These are phyloP conservation scores for Falco cherrug DNA, from an alignment of 2,797 vertebrate species.

Conservation along the genomic window DNA sequence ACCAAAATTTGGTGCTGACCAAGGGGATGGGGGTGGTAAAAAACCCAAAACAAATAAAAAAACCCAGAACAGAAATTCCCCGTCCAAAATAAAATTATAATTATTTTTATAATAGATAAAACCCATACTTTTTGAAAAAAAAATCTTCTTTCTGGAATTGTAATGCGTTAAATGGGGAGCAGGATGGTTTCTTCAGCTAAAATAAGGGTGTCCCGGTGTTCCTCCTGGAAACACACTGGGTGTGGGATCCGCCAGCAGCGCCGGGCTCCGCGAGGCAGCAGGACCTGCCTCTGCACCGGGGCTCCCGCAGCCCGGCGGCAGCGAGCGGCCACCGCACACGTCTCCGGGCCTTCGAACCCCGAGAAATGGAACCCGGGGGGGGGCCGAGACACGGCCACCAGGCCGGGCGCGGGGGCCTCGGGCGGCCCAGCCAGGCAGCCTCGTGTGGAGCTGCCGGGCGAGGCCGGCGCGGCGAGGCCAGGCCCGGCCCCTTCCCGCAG, in stretches of 20 bases:
- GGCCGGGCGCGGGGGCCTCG: no score
- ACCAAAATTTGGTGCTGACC: not conserved
- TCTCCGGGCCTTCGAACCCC: not conserved
- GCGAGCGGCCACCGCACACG: rapidly evolving
- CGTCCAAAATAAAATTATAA: not conserved
- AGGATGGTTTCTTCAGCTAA: not conserved
- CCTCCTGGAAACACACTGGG: not conserved
- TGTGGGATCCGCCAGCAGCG: not conserved
- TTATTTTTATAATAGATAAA: not conserved
- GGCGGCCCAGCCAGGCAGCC: not conserved
- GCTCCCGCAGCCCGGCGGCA: not conserved
- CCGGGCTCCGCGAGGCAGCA: no score
- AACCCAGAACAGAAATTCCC: not conserved
- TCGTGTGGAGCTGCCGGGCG: not conserved
- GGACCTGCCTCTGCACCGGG: not conserved
- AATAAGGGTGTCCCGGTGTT: not conserved
- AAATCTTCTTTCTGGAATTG: not conserved
- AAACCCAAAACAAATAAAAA: not conserved
- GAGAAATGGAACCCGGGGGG: rapidly evolving
- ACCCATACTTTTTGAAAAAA: not conserved
- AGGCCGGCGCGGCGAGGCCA: not conserved
- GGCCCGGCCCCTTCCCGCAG: not conserved
- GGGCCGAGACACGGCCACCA: not conserved
- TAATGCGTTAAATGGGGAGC: not conserved
- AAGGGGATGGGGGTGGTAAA: no score